Percentiles rank a stretch among this genome's conserved stretches.
These are phyloP conservation scores for Macrosiphum euphorbiae DNA, from an alignment of 2,888 invertebrate genomes.

Conservation along the genomic window DNA sequence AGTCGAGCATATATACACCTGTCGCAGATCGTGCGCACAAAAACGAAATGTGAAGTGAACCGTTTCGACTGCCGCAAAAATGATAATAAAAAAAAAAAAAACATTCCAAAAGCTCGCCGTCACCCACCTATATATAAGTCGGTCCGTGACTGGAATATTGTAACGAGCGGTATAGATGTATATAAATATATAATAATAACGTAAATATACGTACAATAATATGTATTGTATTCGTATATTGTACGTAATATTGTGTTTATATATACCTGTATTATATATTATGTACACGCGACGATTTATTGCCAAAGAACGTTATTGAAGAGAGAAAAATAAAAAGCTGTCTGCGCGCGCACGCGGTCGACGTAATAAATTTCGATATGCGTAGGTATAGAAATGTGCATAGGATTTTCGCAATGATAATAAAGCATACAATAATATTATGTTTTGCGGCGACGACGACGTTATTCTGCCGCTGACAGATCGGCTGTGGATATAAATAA, in stretches of 20 bases:
- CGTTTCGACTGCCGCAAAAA: slow-evolving; percentile 17
- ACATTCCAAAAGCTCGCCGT: slow-evolving; percentile 32
- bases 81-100: not conserved
- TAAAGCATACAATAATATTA: not conserved
- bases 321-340: slow-evolving; percentile 28
- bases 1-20: not conserved
- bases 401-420: slow-evolving; percentile 36
- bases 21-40: not conserved
- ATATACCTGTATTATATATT: no score
- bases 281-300: slow-evolving; percentile 39
- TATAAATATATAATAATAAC: not conserved
- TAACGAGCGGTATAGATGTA: not conserved
- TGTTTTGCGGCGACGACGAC: not conserved
- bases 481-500: not conserved
- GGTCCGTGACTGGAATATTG: slow-evolving; percentile 46
- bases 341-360: not conserved
- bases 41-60: slow-evolving; percentile 50
- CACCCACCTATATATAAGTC: slow-evolving; percentile 31
- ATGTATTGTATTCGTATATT: no score
- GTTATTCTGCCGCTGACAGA: not conserved
- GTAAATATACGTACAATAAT: not conserved
- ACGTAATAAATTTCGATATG: slow-evolving; percentile 49
- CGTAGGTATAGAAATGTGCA: slow-evolving; percentile 27
- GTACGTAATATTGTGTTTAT: no score
- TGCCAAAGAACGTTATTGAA: not conserved